A percentile compares a stretch with the other conserved stretches of the same genome.
Conservation (phyloP, 1,140 invertebrate species). For the Zaprionus vittiger region DNA sequence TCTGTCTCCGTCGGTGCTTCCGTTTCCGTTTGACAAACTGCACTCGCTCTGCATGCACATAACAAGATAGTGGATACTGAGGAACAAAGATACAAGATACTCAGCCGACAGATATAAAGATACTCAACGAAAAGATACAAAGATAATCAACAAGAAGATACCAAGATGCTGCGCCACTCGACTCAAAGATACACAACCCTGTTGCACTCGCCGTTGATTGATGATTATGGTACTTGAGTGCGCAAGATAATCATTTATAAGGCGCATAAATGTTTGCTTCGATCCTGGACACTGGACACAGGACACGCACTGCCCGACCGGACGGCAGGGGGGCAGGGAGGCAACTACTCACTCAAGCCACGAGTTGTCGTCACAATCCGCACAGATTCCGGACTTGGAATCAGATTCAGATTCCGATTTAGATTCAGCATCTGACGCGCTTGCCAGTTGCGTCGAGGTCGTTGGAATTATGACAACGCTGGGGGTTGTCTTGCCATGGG, state of each 20-base stretch:
- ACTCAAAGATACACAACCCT: conserved; percentile 37
- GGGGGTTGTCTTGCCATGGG: background rate
- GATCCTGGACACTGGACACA: conserved; percentile 32
- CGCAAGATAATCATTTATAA: conserved; percentile 74
- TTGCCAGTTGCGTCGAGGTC: conserved; percentile 49
- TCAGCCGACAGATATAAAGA: background rate
- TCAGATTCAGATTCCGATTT: conserved; percentile 15
- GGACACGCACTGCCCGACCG: background rate
- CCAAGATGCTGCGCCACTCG: background rate
- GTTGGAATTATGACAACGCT: conserved; percentile 44
- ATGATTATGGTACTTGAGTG: conserved; percentile 68
- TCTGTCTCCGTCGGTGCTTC: background rate
- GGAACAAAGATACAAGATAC: background rate
- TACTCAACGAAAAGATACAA: background rate
- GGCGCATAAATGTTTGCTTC: conserved; percentile 60
- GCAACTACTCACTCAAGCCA: conserved; percentile 5
- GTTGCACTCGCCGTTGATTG: conserved; percentile 70
- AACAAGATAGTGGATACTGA: background rate
- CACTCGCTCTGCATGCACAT: conserved; percentile 16
- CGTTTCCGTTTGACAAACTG: conserved; percentile 38
- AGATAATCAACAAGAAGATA: conserved; percentile 9
- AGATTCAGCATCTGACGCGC: conserved; percentile 36
- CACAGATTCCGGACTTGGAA: conserved; percentile 13
- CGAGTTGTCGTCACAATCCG: conserved; percentile 31
- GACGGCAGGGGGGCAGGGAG: background rate